A percentile compares a stretch with the other conserved stretches of the same genome.
Conservation (phyloP, 2,113 vertebrate species). For the Nerophis ophidion region DNA sequence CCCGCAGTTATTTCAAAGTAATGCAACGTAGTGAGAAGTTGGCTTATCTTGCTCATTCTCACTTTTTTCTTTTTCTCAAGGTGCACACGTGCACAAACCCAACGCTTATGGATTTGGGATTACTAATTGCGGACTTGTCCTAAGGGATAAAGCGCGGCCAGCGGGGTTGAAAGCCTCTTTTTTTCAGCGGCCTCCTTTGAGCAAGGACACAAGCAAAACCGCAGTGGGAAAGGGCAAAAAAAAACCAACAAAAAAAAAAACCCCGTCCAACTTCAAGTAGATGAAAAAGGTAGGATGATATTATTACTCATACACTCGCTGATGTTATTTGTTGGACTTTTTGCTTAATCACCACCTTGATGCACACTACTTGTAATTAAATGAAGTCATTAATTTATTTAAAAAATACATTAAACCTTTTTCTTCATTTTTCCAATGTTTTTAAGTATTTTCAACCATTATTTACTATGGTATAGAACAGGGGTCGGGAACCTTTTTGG, state of each 20-base stretch:
- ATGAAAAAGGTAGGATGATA: slow-evolving; percentile 32
- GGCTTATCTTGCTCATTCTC: background rate
- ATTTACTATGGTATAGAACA: too few species aligned
- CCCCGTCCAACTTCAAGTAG: too few species aligned
- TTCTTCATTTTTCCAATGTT: background rate
- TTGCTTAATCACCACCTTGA: background rate
- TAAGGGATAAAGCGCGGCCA: slow-evolving; percentile 65
- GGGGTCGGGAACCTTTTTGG: too few species aligned
- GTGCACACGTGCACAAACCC: slow-evolving; percentile 29
- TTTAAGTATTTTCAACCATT: too few species aligned
- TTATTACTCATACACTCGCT: background rate
- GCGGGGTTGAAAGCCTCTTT: slow-evolving; percentile 61
- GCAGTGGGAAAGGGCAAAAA: slow-evolving; percentile 36
- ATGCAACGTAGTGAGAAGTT: background rate
- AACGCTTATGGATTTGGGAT: slow-evolving; percentile 62
- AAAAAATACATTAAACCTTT: background rate
- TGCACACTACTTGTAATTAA: background rate
- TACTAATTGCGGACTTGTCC: slow-evolving; percentile 59
- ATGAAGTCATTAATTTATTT: background rate
- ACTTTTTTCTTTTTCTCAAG: slow-evolving; percentile 12
- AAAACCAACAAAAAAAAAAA: slow-evolving; percentile 36
- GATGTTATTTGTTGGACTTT: too few species aligned
- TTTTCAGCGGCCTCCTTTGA: slow-evolving; percentile 29
- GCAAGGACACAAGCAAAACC: slow-evolving; percentile 22
- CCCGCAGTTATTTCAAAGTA: background rate